Base-by-base conservation (phyloP, 92 coral and sea anemone species). In the Zoanthus gigantus region DNA sequence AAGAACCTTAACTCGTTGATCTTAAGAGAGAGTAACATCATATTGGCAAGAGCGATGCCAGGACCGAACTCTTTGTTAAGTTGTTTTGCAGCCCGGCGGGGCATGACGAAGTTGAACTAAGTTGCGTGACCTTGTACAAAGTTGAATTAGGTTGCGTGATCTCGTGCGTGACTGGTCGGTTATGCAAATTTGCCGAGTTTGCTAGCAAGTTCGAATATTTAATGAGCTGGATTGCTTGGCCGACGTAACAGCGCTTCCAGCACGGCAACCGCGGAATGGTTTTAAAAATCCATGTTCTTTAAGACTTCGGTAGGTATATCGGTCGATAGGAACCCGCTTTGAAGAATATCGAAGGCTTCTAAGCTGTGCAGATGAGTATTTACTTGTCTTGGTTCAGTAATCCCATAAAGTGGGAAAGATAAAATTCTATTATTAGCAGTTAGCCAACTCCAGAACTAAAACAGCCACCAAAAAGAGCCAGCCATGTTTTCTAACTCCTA, bases 11-110 rank as follows among this genome's bases (percentile, higher is more conserved):
- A 10, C 67, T 74, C 89, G 48, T 46, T 16, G 18, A 76, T 77
- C 66, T 61, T 86, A 47, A 85, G 85, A 30, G 89, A 76, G 13
- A 77, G 44, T 30, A 78, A 87, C 86, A 87, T 87, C 86, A 65
- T 87, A 78, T 77, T 87, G 30, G 90, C 86, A 56, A 87, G 69
- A 29, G 37, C 76, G 30, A 87, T 29, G 28, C 71, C 29, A 58
- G 77, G 86, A 42, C 65, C 86, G 30, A 77, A 86, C 54, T 76
- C 74, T 15, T 69, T 83, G n/a, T 73, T 42, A 3, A 48, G 61
- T 5, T 18, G 58, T 56, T 9, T 56, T 23, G 79, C 29, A 28
- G 37, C 11, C 52, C 23, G 23, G 23, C 23, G 61, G 79, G 53
- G 63, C 34, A 56, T 75, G 79, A 50, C 79, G 23, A 52, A 75